phyloP scores from a whole-genome alignment of 1,140 invertebrate species.

The Zeugodacus cucurbitae region DNA sequence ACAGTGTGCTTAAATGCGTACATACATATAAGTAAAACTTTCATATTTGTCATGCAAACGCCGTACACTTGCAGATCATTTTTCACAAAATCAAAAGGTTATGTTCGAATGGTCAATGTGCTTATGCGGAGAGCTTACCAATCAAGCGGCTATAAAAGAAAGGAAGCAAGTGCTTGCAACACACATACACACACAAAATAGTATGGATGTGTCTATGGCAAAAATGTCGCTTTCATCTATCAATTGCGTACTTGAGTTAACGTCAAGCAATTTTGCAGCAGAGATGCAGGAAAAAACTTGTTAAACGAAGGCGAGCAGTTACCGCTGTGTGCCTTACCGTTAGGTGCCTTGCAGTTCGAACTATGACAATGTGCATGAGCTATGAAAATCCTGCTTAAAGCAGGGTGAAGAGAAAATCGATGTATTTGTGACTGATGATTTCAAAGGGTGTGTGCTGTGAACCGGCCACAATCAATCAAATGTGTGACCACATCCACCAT shows the following conservation, averaged over 20 bases:
- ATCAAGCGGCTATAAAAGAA: background rate
- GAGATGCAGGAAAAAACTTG: background rate
- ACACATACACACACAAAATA: background rate
- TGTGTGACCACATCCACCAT: background rate
- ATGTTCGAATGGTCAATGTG: background rate
- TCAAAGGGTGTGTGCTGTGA: background rate
- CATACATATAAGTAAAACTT: too few species aligned
- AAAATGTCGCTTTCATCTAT: background rate
- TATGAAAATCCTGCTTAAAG: background rate
- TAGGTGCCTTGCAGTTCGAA: background rate
- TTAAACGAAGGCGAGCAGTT: background rate
- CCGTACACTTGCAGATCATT: too few species aligned
- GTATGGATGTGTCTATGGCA: background rate
- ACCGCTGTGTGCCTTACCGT: background rate
- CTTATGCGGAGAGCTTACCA: background rate
- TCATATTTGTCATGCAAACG: too few species aligned
- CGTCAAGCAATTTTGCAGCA: background rate
- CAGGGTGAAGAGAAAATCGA: background rate
- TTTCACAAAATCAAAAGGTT: too few species aligned
- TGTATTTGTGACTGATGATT: background rate
- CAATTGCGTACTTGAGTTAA: background rate
- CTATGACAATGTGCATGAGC: background rate
- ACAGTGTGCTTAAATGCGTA: too few species aligned
- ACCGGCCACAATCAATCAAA: background rate
- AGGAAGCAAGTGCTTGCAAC: background rate